Percentiles rank a stretch among this genome's conserved stretches.
Evolutionary conservation across 2,888 invertebrate species (phyloP).

Genomic region (Ennomos fuscantarius): DNA sequence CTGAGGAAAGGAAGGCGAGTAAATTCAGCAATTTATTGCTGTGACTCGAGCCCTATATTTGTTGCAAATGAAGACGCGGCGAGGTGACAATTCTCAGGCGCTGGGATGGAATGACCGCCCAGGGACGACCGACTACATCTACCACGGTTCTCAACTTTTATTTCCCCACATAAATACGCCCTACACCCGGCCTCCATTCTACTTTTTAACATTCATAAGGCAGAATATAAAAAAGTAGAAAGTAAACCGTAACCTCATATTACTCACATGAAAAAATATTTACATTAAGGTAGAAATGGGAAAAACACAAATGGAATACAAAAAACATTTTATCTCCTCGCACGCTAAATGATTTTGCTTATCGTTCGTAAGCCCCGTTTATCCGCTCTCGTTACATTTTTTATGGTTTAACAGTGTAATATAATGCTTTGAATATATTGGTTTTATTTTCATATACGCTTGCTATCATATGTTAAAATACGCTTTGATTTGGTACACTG

Average conservation of each 20-base stretch:
- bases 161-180: conserved; percentile 54
- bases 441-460: conserved; percentile 26
- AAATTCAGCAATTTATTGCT: conserved; percentile 81
- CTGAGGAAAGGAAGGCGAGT: conserved; percentile 72
- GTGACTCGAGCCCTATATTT: conserved; percentile 74
- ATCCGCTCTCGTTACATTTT: conserved; percentile 37
- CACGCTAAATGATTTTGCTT: conserved; percentile 45
- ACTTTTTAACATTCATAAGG: conserved; percentile 36
- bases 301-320: conserved; percentile 38
- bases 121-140: conserved; percentile 52
- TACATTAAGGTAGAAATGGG: conserved; percentile 37
- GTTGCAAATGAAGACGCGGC: conserved; percentile 81
- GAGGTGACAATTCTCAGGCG: conserved; percentile 81
- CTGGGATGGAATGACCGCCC: conserved; percentile 70
- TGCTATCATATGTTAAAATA: conserved; percentile 15
- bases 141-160: conserved; percentile 61
- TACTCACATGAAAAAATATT: conserved; percentile 40
- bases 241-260: conserved; percentile 32
- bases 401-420: conserved; percentile 39
- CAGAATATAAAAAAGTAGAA: conserved; percentile 32
- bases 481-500: conserved; percentile 11
- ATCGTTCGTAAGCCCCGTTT: conserved; percentile 41
- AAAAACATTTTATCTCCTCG: conserved; percentile 41
- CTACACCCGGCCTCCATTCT: conserved; percentile 18
- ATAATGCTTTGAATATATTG: conserved; percentile 36